These are phyloP conservation scores for Ommatoiulus sabulosus DNA, from an alignment of 2,888 invertebrate species.

Conservation along the genomic window DNA sequence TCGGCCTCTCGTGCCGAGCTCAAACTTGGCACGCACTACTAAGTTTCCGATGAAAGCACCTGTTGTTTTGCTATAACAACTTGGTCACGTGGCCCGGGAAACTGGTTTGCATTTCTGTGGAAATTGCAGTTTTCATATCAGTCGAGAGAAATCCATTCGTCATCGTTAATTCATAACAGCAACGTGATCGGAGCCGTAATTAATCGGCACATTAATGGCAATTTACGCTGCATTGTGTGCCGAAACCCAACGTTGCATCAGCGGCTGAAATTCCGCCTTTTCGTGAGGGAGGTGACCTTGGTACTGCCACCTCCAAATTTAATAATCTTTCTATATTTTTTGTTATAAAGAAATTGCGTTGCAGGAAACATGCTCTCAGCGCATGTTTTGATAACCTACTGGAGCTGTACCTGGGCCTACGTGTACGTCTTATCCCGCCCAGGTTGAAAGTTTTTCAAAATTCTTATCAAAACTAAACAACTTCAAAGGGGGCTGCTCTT, in stretches of 20 bases:
- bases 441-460: neutral
- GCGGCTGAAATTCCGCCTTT: neutral
- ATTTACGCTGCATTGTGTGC: neutral
- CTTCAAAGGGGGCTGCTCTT: too few species aligned
- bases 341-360: neutral
- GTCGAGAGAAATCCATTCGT: neutral
- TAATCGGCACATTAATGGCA: neutral
- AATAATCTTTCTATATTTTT: neutral
- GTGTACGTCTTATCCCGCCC: neutral
- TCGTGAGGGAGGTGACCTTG: neutral
- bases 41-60: neutral
- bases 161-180: neutral
- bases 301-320: neutral
- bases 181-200: conserved; percentile 10
- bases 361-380: neutral
- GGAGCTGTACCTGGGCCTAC: neutral
- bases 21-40: neutral
- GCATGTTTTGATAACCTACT: neutral
- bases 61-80: neutral
- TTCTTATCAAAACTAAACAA: neutral
- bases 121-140: neutral
- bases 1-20: neutral
- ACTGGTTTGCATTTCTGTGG: neutral
- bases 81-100: neutral
- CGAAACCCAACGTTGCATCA: neutral